Percentiles rank a stretch among this genome's conserved stretches.
Evolutionary conservation across 2,888 invertebrate species (phyloP).

Genomic region (Orchesellides sinensis): DNA sequence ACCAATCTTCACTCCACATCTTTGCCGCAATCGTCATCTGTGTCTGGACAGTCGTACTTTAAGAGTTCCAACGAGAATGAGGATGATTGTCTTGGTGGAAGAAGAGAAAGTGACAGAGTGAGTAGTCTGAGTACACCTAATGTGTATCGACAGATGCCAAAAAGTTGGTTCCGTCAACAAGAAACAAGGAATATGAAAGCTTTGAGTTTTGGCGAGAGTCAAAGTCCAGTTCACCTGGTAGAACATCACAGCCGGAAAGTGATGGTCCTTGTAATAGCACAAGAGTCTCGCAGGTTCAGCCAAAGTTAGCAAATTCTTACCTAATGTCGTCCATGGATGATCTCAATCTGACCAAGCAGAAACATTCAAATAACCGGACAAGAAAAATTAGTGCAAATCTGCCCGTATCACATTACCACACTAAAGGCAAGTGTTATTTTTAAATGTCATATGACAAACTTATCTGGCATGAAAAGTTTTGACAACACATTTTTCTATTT

Average conservation of each 20-base stretch:
- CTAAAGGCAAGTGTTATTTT: constrained; percentile 35
- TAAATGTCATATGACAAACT: too few species aligned
- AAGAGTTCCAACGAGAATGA: constrained; percentile 23
- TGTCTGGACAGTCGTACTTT: constrained; percentile 29
- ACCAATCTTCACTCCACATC: constrained; percentile 56
- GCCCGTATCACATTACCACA: constrained; percentile 59
- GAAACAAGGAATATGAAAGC: constrained; percentile 62
- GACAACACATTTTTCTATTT: background rate
- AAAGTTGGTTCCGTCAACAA: constrained; percentile 57
- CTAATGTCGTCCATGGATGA: constrained; percentile 73
- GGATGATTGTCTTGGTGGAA: constrained; percentile 2
- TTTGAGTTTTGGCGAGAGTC: constrained; percentile 73
- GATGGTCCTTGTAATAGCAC: constrained; percentile 9
- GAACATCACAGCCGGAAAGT: constrained; percentile 36
- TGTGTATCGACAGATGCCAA: constrained; percentile 48
- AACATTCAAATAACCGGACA: constrained; percentile 59
- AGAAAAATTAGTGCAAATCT: constrained; percentile 70
- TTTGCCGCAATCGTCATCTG: constrained; percentile 35
- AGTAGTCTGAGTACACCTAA: constrained; percentile 63
- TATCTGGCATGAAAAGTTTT: background rate
- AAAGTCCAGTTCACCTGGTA: constrained; percentile 73
- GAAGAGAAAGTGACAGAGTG: constrained; percentile 64
- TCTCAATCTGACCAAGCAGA: constrained; percentile 68
- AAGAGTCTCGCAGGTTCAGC: constrained; percentile 15
- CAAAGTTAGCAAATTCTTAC: constrained; percentile 55